Percentiles rank a stretch among this genome's conserved stretches.
These are phyloP conservation scores for Lophochroa leadbeateri DNA, from an alignment of 2,113 vertebrate genomes.

Conservation along the genomic window DNA sequence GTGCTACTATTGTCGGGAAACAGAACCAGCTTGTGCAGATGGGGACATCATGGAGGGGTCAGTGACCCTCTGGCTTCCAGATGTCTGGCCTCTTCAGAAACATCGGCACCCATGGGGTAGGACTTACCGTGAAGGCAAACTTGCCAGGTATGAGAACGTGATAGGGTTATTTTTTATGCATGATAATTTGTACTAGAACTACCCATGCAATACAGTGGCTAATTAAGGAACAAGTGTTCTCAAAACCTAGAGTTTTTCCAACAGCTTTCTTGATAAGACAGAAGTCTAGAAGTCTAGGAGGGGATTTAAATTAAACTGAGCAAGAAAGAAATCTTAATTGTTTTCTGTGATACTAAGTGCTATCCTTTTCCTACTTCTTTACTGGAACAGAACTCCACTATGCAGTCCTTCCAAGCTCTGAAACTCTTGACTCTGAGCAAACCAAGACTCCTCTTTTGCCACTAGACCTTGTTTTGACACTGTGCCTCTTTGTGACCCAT, in stretches of 20 bases:
- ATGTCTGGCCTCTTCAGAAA: constrained; percentile 97
- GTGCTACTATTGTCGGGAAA: constrained; percentile 97
- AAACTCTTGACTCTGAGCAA: not conserved
- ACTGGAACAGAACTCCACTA: not conserved
- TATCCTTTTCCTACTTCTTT: not conserved
- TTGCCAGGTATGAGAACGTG: constrained; percentile 83
- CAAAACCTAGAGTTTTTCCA: not conserved
- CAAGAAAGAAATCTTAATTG: not conserved
- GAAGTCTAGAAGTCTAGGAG: not conserved
- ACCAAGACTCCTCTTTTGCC: not conserved
- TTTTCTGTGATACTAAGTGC: not conserved
- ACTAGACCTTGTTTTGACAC: not conserved
- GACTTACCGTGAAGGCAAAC: constrained; percentile 95
- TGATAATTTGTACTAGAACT: not conserved
- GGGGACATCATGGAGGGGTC: constrained; percentile 95
- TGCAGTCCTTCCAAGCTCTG: not conserved
- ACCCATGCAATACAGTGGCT: not conserved
- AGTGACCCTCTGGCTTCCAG: constrained; percentile 93
- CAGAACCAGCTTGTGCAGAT: constrained; percentile 93
- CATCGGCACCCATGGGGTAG: constrained; percentile 97
- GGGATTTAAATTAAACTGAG: not conserved
- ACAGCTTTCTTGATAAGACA: not conserved
- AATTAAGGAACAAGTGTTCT: not conserved
- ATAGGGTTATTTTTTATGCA: rapidly evolving
- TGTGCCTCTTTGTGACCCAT: not conserved